Evolutionary conservation across 2,113 vertebrate genomes (phyloP).

Genomic region (Antechinus flavipes): DNA sequence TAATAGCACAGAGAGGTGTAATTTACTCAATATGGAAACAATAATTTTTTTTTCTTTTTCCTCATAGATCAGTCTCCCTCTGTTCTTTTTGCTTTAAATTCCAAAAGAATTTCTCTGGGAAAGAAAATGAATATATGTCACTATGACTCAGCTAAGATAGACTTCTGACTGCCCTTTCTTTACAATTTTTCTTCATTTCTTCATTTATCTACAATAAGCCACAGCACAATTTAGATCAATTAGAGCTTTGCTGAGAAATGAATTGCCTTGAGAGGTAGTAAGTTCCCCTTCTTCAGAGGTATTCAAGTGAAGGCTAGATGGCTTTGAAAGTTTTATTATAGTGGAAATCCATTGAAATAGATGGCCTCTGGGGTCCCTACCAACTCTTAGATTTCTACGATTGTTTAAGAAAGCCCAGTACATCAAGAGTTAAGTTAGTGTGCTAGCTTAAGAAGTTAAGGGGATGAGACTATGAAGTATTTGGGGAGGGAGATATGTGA

Average conservation of each 20-base stretch:
- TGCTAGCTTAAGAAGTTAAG: not conserved
- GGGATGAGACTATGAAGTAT: not conserved
- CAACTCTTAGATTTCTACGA: not conserved
- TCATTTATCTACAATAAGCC: constrained; percentile 29
- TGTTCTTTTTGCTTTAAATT: constrained; percentile 12
- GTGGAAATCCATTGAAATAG: not conserved
- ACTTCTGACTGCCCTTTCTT: not conserved
- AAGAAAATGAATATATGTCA: not conserved
- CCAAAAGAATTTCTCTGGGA: not conserved
- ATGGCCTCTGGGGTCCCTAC: not conserved
- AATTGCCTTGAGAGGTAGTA: not conserved
- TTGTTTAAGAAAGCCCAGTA: not conserved
- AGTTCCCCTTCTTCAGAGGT: not conserved
- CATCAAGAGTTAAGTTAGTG: not conserved
- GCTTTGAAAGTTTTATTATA: not conserved
- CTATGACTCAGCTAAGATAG: not conserved
- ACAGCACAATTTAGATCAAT: not conserved
- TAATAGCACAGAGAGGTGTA: not conserved
- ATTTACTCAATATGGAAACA: constrained; percentile 22
- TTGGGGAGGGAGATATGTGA: not conserved
- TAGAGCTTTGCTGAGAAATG: not conserved
- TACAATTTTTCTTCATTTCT: not conserved
- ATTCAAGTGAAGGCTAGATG: not conserved
- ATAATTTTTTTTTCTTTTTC: constrained; percentile 21
- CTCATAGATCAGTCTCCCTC: not conserved